These are phyloP conservation scores for Macaria liturata DNA, from an alignment of 2,888 invertebrate species.

Conservation along the genomic window DNA sequence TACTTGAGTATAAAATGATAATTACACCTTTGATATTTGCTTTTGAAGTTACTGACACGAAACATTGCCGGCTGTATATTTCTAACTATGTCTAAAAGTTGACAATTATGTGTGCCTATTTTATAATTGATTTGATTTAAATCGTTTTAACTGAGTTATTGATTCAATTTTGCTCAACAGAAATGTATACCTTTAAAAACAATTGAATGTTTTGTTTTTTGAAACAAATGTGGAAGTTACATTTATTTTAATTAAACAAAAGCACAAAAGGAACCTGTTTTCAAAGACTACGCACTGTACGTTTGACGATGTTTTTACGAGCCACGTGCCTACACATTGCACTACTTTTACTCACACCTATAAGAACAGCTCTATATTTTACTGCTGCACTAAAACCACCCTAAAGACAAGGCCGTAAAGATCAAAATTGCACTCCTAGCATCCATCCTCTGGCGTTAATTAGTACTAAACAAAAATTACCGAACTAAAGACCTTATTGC, in stretches of 20 bases:
- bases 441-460: constrained; percentile 33
- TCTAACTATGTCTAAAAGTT: not conserved
- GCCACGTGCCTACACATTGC: constrained; percentile 11
- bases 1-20: not conserved
- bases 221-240: too few relatives aligned
- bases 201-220: too few relatives aligned
- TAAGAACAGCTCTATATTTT: constrained; percentile 23
- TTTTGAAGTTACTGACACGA: not conserved
- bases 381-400: constrained; percentile 6
- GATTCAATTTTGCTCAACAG: too few relatives aligned
- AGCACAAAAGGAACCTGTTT: not conserved
- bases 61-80: not conserved
- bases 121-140: too few relatives aligned
- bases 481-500: constrained; percentile 38
- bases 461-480: constrained; percentile 38
- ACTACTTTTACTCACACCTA: constrained; percentile 16
- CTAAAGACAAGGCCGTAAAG: constrained; percentile 24
- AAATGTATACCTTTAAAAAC: too few relatives aligned
- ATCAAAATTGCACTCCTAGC: constrained; percentile 26
- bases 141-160: not conserved
- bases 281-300: not conserved
- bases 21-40: not conserved
- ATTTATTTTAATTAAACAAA: too few relatives aligned
- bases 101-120: not conserved
- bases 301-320: constrained; percentile 21